A percentile compares a stretch with the other conserved stretches of the same genome.
Conservation (phyloP, 2,797 vertebrate genomes). For the Poeciliopsis paucimaculata region DNA sequence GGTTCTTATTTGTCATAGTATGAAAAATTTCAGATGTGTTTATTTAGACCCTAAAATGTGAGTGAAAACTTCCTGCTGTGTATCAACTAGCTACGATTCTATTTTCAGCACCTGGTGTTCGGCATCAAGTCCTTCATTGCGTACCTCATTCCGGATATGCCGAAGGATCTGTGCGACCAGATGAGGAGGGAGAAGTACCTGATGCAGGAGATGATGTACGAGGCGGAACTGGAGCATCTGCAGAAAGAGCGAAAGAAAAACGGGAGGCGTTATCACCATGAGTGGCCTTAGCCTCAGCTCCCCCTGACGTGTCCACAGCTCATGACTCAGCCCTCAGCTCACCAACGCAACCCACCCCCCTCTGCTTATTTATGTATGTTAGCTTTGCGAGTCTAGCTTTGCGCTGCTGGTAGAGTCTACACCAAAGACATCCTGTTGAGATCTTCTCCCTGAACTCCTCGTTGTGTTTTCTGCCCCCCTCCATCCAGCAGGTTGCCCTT, state of each 20-base stretch:
- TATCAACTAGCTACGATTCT: conserved; percentile 41
- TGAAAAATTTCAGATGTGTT: not conserved
- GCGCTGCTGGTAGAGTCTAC: conserved; percentile 73
- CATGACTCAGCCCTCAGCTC: conserved; percentile 35
- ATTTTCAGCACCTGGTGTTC: conserved; percentile 93
- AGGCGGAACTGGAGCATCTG: conserved; percentile 95
- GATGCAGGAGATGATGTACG: conserved; percentile 99
- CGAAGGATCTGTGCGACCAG: conserved; percentile 94
- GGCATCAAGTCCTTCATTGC: conserved; percentile 99
- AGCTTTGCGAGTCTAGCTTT: conserved; percentile 74
- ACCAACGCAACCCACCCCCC: conserved; percentile 34
- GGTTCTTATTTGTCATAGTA: not conserved
- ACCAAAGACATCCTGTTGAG: conserved; percentile 75
- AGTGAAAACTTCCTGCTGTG: conserved; percentile 12
- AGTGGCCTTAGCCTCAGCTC: conserved; percentile 91
- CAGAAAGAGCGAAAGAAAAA: conserved; percentile 96
- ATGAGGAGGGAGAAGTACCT: conserved; percentile 98
- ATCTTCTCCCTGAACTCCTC: conserved; percentile 29
- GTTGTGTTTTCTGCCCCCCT: conserved; percentile 37
- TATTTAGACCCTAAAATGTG: conserved; percentile 16
- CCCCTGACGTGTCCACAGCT: conserved; percentile 17
- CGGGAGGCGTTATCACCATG: conserved; percentile 94
- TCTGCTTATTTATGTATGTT: conserved; percentile 50
- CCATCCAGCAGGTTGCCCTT: conserved; percentile 69
- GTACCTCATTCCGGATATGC: conserved; percentile 98